Percentiles rank a stretch among this genome's conserved stretches.
These are phyloP conservation scores for Enoplosus armatus DNA, from an alignment of 2,797 vertebrate species.

Conservation along the genomic window DNA sequence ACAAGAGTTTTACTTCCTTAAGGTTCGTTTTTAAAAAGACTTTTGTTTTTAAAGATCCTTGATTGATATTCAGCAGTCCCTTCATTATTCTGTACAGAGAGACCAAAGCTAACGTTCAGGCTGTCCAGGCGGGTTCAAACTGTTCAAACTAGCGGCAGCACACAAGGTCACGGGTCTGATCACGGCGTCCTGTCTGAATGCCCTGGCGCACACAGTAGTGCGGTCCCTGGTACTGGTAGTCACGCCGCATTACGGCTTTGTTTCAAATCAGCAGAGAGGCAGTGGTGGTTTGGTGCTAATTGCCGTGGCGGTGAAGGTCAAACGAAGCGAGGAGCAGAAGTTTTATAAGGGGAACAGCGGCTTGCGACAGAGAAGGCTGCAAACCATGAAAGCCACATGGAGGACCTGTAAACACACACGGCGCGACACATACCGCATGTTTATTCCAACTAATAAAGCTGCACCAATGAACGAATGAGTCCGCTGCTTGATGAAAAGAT, in stretches of 20 bases:
- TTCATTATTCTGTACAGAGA: not conserved
- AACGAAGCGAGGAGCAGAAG: not conserved
- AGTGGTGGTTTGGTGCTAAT: constrained; percentile 12
- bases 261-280: not conserved
- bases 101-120: not conserved
- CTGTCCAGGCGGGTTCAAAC: not conserved
- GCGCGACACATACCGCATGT: not conserved
- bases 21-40: too few species aligned
- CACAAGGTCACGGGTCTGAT: not conserved
- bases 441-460: constrained; percentile 17
- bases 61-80: not conserved
- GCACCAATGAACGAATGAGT: not conserved
- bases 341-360: constrained; percentile 12
- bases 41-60: too few species aligned
- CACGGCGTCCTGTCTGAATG: not conserved
- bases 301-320: constrained; percentile 8
- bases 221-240: not conserved
- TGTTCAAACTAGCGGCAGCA: not conserved
- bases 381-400: constrained; percentile 36
- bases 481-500: not conserved
- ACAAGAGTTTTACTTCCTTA: not conserved
- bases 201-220: not conserved
- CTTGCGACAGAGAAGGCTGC: not conserved
- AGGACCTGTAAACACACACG: constrained; percentile 18
- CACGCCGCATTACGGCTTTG: not conserved